Base-by-base conservation (phyloP, 2,113 vertebrate species). In the Mirounga angustirostris region DNA sequence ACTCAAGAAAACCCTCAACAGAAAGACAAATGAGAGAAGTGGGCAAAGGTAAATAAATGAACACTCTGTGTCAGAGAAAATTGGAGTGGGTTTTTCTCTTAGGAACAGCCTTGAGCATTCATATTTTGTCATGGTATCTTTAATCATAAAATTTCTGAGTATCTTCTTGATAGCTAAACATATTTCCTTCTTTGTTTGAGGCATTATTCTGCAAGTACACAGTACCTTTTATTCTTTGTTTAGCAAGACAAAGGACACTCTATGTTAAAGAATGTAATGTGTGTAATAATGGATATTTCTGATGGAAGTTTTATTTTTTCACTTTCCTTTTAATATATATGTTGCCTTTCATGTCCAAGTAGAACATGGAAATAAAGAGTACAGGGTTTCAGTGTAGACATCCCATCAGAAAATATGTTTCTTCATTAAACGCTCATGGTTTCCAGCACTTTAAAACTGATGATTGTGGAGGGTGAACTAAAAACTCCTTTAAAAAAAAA, bases 51-150 rank as follows among this genome's bases (percentile, higher is more conserved):
- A 94, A 86, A 95, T 61, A 97, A 82, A 92, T 92, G 50, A 93
- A 59, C 58, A 56, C 1, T 91, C 56, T 71, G 26, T 93, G 5
- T 94, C 80, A 85, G 84, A 91, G 80, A 93, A 98, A 95, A 79
- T 1, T 59, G 43, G 7, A 89, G 26, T 5, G 2, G 15, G 3
- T 54, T 98, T 97, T 82, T 95, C 73, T 74, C 0, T 76, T 36
- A 80, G 61, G 63, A 89, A 24, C 43, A 87, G 43, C 43, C 12
- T 95, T 79, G 83, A 96, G 84, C 50, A 28, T 84, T 98, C 59
- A 67, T 36, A 50, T 96, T 98, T 98, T 59, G 21, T 89, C 97
- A 89, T 52, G 24, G 58, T 36, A 21, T 91, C 73, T 97, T 96
- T 73, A 97, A 76, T 92, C 21, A 89, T 89, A 91, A 86, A 90